phyloP scores from a whole-genome alignment of 2,888 invertebrate species.

The Pomacea canaliculata region DNA sequence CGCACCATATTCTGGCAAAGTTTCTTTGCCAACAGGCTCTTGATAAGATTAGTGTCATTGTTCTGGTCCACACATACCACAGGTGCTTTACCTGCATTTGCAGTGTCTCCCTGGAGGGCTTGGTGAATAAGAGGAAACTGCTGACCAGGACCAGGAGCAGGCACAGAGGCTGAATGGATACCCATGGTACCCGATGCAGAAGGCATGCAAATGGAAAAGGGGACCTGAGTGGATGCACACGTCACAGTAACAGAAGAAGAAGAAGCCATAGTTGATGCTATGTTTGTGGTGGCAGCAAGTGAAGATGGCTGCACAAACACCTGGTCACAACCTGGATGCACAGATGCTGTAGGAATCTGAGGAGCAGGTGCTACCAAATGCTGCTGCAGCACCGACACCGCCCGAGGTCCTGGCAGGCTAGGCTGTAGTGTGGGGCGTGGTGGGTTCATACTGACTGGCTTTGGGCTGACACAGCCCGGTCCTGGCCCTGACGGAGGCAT shows the following conservation, averaged over 20 bases:
- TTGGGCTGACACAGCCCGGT: not conserved
- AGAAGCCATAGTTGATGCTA: not conserved
- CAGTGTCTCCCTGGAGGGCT: conserved; percentile 37
- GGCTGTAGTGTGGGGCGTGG: conserved; percentile 7
- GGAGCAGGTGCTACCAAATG: conserved; percentile 24
- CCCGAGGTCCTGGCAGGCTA: conserved; percentile 18
- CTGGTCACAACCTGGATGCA: conserved; percentile 3
- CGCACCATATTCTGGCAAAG: conserved; percentile 40
- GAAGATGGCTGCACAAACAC: conserved; percentile 12
- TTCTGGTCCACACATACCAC: conserved; percentile 9
- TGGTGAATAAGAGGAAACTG: conserved; percentile 47
- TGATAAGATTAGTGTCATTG: conserved; percentile 81
- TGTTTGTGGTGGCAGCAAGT: not conserved
- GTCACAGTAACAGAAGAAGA: not conserved
- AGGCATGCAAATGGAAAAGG: not conserved
- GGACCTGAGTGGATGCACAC: not conserved
- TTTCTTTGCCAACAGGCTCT: conserved; percentile 94
- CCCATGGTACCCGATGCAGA: not conserved
- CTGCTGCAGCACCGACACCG: conserved; percentile 8
- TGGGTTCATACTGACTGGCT: not conserved
- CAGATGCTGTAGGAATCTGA: conserved; percentile 15
- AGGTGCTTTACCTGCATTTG: conserved; percentile 11
- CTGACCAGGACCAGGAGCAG: conserved; percentile 26
- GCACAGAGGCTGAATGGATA: not conserved
- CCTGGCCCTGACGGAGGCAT: conserved; percentile 22